Evolutionary conservation across 2,888 invertebrate species (phyloP), one percentile per base, ranked within the genome.

Genomic region (Sinopyrophorus schimmeli): DNA sequence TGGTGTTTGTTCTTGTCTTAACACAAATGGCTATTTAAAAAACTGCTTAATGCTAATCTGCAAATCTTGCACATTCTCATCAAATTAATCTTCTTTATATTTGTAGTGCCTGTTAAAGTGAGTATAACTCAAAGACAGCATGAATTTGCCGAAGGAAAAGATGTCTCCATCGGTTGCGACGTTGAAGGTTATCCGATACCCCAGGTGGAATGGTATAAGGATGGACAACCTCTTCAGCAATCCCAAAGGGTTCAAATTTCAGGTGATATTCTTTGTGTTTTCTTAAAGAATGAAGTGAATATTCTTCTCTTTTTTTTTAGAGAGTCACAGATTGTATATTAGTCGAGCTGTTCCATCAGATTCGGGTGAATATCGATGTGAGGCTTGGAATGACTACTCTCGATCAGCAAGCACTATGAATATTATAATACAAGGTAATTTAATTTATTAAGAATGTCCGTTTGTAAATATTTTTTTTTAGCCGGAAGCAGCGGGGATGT

Each of bases 341-440:
- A 69, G 74, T 17, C 75, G 80, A 38, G 82, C 86, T 7, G 77
- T 77, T 24, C 72, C 76, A 34, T 77, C 76, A 17, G 94, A 96
- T 73, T 81, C 87, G 28, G 95, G 93, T 24, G 74, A 73, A 54
- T 96, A 96, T 72, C 81, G 82, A 35, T 96, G 95, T 72, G 84
- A 86, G 67, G 95, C 92, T 1, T 74, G 77, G 57, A 95, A 95
- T 76, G 76, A 79, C 0, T 84, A 84, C 71, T 84, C 83, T 42
- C 78, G 80, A 23, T 80, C 82, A 59, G 77, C 79, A 12, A 83
- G 84, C 62, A 78, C 80, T 15, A 77, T 87, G 24, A 77, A 78
- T 46, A 81, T 95, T 59, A 77, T 71, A 49, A 84, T 95, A 23
- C 83, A 87, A 79, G 91, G 93, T 92, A 75, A 48, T 30, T 39